Conservation (phyloP, 2,888 invertebrate species). For the Prosapia bicincta region DNA sequence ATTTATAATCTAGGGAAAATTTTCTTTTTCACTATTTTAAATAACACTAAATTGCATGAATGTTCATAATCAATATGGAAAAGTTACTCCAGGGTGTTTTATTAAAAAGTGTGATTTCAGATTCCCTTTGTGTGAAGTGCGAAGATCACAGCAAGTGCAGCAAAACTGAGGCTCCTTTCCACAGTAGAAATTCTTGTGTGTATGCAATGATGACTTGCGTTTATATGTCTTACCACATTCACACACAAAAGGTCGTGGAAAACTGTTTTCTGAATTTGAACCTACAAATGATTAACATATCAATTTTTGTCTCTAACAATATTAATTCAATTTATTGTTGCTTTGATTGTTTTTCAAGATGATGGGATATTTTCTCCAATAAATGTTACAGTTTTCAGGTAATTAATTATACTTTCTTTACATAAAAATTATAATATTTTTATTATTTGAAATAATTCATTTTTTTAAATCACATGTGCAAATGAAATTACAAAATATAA, state of each 20-base stretch:
- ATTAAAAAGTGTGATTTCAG: slow-evolving; percentile 34
- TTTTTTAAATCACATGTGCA: too few species aligned
- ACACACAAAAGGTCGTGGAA: slow-evolving; percentile 2
- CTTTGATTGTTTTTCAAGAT: too few species aligned
- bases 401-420: too few species aligned
- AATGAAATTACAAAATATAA: too few species aligned
- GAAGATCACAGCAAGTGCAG: slow-evolving; percentile 39
- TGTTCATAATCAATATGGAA: slow-evolving; percentile 20
- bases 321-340: too few species aligned
- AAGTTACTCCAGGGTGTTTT: slow-evolving; percentile 26
- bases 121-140: slow-evolving; percentile 34
- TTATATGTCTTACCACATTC: slow-evolving; percentile 28
- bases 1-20: too few species aligned
- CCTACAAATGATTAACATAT: not conserved
- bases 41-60: too few species aligned
- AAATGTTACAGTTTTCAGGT: too few species aligned
- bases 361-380: too few species aligned
- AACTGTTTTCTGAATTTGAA: not conserved
- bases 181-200: slow-evolving; percentile 43
- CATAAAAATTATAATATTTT: too few species aligned
- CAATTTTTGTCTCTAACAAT: not conserved
- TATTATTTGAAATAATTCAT: too few species aligned
- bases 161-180: slow-evolving; percentile 45
- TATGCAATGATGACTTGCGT: slow-evolving; percentile 34
- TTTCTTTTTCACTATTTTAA: too few species aligned